Evolutionary conservation across 2,113 vertebrate genomes (phyloP).

Genomic region (Lasiurus cinereus): DNA sequence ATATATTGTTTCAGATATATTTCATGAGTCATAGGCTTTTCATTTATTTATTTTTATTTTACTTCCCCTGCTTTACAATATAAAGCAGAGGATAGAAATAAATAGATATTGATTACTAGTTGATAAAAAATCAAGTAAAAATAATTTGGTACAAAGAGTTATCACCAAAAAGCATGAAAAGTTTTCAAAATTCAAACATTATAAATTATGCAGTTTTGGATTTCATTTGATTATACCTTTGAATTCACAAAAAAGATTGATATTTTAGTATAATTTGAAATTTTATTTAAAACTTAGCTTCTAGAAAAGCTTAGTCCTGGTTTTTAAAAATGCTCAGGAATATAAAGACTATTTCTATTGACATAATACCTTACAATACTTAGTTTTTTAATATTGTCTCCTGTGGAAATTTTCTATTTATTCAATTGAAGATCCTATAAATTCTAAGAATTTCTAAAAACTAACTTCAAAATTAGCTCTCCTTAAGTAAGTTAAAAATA

Average conservation of each 20-base stretch:
- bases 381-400: neutral
- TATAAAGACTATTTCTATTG: neutral
- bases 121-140: too few species aligned
- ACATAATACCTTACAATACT: neutral
- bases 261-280: neutral
- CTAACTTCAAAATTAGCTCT: neutral
- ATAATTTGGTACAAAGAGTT: too few species aligned
- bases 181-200: neutral
- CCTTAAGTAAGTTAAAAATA: neutral
- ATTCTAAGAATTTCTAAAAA: neutral
- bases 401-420: neutral
- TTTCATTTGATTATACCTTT: neutral
- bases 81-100: neutral
- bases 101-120: neutral
- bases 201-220: neutral
- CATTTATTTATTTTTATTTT: neutral
- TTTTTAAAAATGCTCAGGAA: neutral
- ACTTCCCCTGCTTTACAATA: neutral
- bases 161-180: neutral
- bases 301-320: neutral
- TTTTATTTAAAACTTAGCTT: neutral
- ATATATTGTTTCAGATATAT: neutral
- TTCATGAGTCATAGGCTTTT: neutral
- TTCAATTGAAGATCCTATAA: neutral
- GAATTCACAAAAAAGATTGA: neutral